A percentile compares a stretch with the other conserved stretches of the same genome.
Evolutionary conservation across 2,797 vertebrate species (phyloP).

Genomic region (Tamandua tetradactyla): DNA sequence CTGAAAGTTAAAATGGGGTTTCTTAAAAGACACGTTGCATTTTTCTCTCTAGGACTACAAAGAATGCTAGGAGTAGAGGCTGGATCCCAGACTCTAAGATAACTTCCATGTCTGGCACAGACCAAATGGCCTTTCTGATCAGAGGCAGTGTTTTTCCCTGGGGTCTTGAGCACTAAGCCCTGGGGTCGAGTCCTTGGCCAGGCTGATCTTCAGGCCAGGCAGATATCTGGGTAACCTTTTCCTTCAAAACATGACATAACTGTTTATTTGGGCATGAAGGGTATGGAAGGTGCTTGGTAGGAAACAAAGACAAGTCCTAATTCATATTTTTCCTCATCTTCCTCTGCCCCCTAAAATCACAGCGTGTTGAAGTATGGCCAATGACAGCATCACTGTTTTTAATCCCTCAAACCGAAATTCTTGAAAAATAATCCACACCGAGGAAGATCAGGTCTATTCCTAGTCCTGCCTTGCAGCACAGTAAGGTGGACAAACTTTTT

Average conservation of each 20-base stretch:
- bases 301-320: background rate
- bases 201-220: background rate
- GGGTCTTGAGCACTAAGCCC: background rate
- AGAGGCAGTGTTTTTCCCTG: background rate
- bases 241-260: background rate
- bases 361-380: background rate
- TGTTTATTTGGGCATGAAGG: background rate
- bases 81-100: background rate
- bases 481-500: background rate
- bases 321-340: background rate
- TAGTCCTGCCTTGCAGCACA: background rate
- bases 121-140: background rate
- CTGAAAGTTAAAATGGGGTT: background rate
- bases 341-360: background rate
- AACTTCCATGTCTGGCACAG: background rate
- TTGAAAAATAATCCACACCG: background rate
- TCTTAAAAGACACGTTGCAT: background rate
- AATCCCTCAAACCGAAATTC: background rate
- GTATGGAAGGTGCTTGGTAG: rapidly evolving
- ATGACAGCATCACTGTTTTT: background rate
- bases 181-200: background rate
- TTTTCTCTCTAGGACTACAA: background rate
- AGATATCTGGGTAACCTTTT: background rate
- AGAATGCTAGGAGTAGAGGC: background rate
- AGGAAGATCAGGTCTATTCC: background rate